Conservation (phyloP, 2,797 vertebrate genomes). For the Hoplostethus mediterraneus region DNA sequence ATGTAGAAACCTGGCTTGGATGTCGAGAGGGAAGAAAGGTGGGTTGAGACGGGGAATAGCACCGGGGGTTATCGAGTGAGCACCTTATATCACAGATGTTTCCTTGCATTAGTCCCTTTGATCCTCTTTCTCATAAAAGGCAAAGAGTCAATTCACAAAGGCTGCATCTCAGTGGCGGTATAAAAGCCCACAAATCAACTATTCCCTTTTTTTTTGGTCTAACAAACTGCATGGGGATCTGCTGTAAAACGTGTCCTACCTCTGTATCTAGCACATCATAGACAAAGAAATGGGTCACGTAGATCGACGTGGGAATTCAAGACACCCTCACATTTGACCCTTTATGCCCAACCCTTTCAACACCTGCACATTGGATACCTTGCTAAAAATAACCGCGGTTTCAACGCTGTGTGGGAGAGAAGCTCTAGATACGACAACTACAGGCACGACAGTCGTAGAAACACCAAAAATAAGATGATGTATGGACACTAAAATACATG, state of each 20-base stretch:
- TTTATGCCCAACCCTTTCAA: constrained; percentile 56
- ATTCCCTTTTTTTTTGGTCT: neutral
- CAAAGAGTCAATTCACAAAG: neutral
- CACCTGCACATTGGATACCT: constrained; percentile 67
- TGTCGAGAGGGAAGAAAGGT: neutral
- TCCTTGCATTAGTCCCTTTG: neutral
- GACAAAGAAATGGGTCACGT: constrained; percentile 70
- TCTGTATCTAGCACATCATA: constrained; percentile 65
- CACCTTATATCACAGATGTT: neutral
- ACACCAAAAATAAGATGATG: neutral
- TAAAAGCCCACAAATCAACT: neutral
- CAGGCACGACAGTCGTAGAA: neutral
- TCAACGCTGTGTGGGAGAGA: constrained; percentile 16
- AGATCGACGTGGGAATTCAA: constrained; percentile 65
- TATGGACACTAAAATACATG: no score
- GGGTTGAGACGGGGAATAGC: no score
- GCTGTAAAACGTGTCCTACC: constrained; percentile 29
- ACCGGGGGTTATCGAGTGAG: neutral
- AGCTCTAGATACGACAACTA: neutral
- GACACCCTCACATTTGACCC: constrained; percentile 67
- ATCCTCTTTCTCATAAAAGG: neutral
- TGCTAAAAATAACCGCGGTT: constrained; percentile 70
- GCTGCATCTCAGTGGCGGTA: neutral
- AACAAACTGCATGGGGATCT: constrained; percentile 24
- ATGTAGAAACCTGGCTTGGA: neutral